Evolutionary conservation across 2,888 invertebrate species (phyloP), one percentile per base, ranked within the genome.

Genomic region (Caenorhabditis sp.): DNA sequence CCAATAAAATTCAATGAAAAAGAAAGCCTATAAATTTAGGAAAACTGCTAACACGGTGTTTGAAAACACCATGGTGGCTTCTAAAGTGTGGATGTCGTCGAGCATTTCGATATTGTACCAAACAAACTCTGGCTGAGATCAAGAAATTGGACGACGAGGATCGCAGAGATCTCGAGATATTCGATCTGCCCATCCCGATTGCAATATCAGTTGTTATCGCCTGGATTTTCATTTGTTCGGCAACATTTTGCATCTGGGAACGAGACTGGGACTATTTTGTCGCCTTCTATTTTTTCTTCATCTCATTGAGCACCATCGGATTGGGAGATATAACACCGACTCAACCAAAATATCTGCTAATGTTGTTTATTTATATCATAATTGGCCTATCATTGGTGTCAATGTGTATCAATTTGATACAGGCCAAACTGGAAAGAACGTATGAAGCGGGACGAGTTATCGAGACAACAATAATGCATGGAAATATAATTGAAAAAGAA

Each of bases 331-430:
- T 89, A 76, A 84, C 88, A n/a, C 89, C 90, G 17, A 89, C 91
- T 88, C 93, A 94, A 89, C 94, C 95, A 0, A 91, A 92, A 88
- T 92, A 92, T 83, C 94, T 96, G 92, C 93, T 97, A 91, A 92
- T 93, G 71, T 93, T 95, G 14, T 95, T 95, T 84, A 91, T 95
- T 58, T 97, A 97, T 88, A 90, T 97, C 69, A 92, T 97, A n/a
- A 94, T 97, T 84, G 97, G 97, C 10, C 90, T 97, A 72, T 94
- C 97, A 0, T 90, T 97, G 17, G 96, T 95, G 60, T 95, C 96
- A 78, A 96, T 97, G 95, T 95, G 95, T 89, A 94, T 97, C 86
- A 97, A 95, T 88, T 94, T 96, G 23, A 94, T 96, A 0, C 95
- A 82, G 81, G 75, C 77, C 4, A 84, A 84, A 55, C 69, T 84